These are phyloP conservation scores for Molanna angustata DNA, from an alignment of 2,888 invertebrate genomes.

Conservation along the genomic window DNA sequence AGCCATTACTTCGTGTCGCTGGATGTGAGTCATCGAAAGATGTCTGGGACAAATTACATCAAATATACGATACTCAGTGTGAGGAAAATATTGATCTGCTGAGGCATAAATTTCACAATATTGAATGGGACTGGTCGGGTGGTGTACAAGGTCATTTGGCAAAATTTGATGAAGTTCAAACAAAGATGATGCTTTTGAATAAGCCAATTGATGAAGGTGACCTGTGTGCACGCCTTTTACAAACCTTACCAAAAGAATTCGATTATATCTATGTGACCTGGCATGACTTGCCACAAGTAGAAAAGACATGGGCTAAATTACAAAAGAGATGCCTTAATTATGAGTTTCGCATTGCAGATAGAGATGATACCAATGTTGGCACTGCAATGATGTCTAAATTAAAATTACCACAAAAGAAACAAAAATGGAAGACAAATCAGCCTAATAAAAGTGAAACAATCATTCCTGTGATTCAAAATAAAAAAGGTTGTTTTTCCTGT, in stretches of 20 bases:
- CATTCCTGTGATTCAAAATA: not conserved
- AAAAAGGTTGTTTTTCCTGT: not conserved
- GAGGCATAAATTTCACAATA: not conserved
- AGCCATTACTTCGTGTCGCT: no score
- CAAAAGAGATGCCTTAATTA: conserved; percentile 1
- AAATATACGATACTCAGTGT: no score
- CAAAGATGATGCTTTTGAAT: not conserved
- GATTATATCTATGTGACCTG: no score
- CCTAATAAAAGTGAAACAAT: not conserved
- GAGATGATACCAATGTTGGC: not conserved
- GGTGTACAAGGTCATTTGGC: not conserved
- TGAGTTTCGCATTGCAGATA: not conserved
- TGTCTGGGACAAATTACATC: no score
- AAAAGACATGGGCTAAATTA: conserved; percentile 1
- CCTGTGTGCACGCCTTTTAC: not conserved
- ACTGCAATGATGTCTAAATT: no score
- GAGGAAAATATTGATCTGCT: no score
- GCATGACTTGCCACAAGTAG: not conserved
- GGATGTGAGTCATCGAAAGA: no score
- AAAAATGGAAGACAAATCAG: no score
- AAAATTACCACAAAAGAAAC: no score
- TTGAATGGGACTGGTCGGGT: not conserved
- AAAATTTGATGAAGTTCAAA: no score
- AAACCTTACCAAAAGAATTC: not conserved
- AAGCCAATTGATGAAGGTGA: not conserved